Conservation (phyloP, 2,797 vertebrate species). For the Myotis daubentonii region DNA sequence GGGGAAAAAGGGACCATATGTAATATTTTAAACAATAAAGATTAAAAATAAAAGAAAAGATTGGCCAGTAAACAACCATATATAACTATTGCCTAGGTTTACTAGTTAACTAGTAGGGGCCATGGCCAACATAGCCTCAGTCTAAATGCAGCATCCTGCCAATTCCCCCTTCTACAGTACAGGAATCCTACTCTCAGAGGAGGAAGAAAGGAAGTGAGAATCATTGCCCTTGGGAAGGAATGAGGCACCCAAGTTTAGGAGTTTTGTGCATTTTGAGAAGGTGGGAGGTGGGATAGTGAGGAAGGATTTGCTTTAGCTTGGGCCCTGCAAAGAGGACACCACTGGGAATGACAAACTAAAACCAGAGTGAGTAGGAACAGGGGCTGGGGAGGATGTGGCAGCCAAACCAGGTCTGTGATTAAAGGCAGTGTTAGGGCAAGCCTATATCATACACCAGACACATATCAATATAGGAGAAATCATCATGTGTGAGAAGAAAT, state of each 20-base stretch:
- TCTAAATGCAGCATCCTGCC: background rate
- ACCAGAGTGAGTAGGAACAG: background rate
- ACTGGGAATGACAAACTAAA: background rate
- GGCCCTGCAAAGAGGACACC: background rate
- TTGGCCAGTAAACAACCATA: background rate
- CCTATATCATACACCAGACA: background rate
- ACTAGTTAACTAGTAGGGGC: background rate
- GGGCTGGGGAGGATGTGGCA: background rate
- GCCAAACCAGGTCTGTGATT: background rate
- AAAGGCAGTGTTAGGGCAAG: background rate
- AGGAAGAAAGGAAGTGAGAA: background rate
- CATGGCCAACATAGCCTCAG: background rate
- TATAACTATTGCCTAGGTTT: background rate
- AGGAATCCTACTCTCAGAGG: background rate
- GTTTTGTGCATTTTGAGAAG: background rate
- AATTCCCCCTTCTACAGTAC: background rate
- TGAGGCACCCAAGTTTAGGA: background rate
- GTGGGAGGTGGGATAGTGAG: background rate
- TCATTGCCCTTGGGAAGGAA: background rate
- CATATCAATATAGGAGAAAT: background rate
- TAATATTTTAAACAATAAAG: no score
- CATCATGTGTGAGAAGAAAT: background rate
- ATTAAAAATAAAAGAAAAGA: background rate
- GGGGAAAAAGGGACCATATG: no score
- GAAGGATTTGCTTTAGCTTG: background rate